Evolutionary conservation across 2,888 invertebrate species (phyloP), one percentile per base, ranked within the genome.

Genomic region (Chromoteleia sp.): DNA sequence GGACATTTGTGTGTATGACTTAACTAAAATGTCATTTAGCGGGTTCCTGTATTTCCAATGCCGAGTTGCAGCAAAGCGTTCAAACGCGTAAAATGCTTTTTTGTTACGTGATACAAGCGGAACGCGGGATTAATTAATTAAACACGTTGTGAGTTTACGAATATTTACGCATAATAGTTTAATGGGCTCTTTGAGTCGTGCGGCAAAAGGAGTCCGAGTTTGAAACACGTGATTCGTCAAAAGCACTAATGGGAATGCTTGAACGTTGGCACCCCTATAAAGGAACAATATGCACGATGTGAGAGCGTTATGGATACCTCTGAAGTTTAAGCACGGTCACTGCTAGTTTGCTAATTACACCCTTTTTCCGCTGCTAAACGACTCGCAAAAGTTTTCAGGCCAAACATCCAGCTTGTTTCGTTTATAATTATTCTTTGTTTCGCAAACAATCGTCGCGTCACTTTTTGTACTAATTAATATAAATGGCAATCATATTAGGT

Each of bases 71-170:
- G 68, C 68, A 68, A 79, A 80, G 79, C 65, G 74, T 81, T 78
- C 82, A 80, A 84, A 83, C 76, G 82, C 68, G 71, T 58, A 59
- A 78, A 81, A 81, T 76, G 50, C 78, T 58, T 71, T 78, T 71
- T 78, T 78, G 78, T 80, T 59, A 73, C 70, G 83, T 67, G 59
- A 79, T 56, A 73, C 61, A 63, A 74, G 48, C 58, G 70, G 83
- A 85, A 85, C 84, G 82, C 81, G 80, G 71, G 84, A 85, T 86
- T 84, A 88, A 87, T 88, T 88, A 87, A 87, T 87, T 88, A 87
- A 86, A 85, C 70, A 48, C 70, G 76, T 67, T 58, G 58, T 48
- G 12, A 65, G 71, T 71, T 74, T 48, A 65, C 75, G 71, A 76
- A 76, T 81, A 56, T 81, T 81, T 71, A 76, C 65, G 71, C 79